Evolutionary conservation across 1,140 invertebrate genomes (phyloP).

Genomic region (Anagrus nilaparvatae): DNA sequence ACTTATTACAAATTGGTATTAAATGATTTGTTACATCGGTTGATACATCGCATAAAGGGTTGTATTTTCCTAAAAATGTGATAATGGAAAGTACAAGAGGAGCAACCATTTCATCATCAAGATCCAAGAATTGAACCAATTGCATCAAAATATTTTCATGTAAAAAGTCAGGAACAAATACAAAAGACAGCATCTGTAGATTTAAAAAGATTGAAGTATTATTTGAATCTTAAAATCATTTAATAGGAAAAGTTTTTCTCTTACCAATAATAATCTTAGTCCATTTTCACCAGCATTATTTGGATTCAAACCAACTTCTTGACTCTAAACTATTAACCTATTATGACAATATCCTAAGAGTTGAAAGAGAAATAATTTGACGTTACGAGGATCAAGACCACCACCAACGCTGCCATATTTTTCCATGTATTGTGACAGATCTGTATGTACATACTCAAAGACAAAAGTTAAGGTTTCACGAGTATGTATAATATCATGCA

Average conservation of each 20-base stretch:
- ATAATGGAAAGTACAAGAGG: constrained; percentile 72
- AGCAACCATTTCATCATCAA: constrained; percentile 75
- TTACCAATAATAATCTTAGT: constrained; percentile 64
- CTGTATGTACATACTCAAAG: constrained; percentile 97
- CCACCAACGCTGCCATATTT: constrained; percentile 82
- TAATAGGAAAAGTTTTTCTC: background rate
- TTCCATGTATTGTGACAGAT: constrained; percentile 95
- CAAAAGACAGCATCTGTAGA: constrained; percentile 66
- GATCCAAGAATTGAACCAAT: constrained; percentile 65
- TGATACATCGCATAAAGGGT: constrained; percentile 65
- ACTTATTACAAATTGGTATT: constrained; percentile 75
- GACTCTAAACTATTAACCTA: too few species aligned
- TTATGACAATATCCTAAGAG: constrained; percentile 90
- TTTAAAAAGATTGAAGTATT: constrained; percentile 19
- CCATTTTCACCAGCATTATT: constrained; percentile 74
- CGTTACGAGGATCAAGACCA: constrained; percentile 81
- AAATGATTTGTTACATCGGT: constrained; percentile 60
- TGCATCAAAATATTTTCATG: constrained; percentile 73
- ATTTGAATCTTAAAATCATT: constrained; percentile 5
- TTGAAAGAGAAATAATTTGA: constrained; percentile 91
- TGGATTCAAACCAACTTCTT: constrained; percentile 67
- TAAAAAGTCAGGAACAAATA: constrained; percentile 88
- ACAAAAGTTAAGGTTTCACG: constrained; percentile 93
- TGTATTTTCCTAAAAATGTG: constrained; percentile 80
- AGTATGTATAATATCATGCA: constrained; percentile 97